Evolutionary conservation across 2,797 vertebrate species (phyloP).

Genomic region (Cryptoprocta ferox): DNA sequence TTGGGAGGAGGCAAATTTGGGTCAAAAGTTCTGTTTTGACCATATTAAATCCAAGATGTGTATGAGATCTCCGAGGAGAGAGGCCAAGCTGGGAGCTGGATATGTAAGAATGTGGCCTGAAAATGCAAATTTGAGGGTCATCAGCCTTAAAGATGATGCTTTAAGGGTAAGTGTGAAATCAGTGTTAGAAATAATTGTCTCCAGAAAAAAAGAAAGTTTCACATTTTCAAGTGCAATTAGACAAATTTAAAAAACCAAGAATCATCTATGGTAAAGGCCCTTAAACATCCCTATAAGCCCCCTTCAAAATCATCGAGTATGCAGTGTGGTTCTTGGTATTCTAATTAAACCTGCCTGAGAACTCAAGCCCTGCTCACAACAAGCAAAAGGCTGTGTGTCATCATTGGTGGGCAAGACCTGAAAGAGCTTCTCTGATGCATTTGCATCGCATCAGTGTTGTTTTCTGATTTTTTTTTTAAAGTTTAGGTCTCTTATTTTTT

Average conservation of each 20-base stretch:
- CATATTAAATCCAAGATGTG: not conserved
- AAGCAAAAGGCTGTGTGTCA: conserved; percentile 22
- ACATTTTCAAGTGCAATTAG: conserved; percentile 43
- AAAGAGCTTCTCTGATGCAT: not conserved
- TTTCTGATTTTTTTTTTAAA: conserved; percentile 37
- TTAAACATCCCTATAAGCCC: not conserved
- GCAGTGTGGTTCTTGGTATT: not conserved
- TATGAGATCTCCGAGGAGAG: not conserved
- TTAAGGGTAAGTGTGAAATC: not conserved
- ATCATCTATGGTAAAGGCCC: not conserved
- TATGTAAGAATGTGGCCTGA: not conserved
- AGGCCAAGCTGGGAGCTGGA: not conserved
- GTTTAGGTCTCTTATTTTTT: too few species aligned
- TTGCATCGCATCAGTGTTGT: not conserved
- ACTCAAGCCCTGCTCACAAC: not conserved
- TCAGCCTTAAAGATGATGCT: not conserved
- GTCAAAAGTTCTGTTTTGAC: not conserved
- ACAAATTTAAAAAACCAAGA: conserved; percentile 34
- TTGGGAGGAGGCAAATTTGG: not conserved
- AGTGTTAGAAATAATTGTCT: not conserved
- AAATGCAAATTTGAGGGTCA: not conserved
- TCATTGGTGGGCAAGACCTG: not conserved
- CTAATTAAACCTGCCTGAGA: not conserved
- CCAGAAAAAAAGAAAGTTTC: conserved; percentile 19
- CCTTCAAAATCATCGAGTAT: not conserved